Base-by-base conservation (phyloP, 2,888 invertebrate genomes). In the Bembecia ichneumoniformis region DNA sequence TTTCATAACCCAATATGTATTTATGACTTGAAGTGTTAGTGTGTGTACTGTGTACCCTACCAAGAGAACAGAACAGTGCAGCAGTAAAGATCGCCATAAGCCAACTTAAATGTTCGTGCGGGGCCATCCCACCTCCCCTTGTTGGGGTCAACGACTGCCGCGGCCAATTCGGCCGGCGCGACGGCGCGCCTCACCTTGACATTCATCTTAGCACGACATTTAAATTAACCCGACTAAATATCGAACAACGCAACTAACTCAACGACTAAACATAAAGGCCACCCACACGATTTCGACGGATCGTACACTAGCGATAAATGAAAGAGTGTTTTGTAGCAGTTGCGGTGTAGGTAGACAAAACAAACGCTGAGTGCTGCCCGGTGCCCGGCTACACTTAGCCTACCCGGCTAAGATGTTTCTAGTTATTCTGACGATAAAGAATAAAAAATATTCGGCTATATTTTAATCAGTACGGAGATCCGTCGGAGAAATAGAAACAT, bases 151-250 rank as follows among this genome's bases (percentile, higher is more conserved):
- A 78, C 71, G 84, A 81, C 83, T 76, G 72, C 75, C 68, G 73
- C 76, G 72, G 82, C 77, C 82, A 82, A 79, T 83, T 84, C 82
- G 84, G 84, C 80, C 82, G 52, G 53, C 78, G 77, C 82, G 52
- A 52, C 78, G 77, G 81, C 79, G 77, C 77, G 77, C 82, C 84
- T 87, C 83, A 86, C 87, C 86, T 87, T 87, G 87, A 87, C 87
- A 87, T 87, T 87, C 86, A 84, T 87, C 86, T 84, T 78, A 74
- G 70, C 76, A 40, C 47, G 61, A 74, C 74, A 77, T 74, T 77
- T 71, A 76, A 77, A 77, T 76, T 75, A 78, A 81, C 75, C 74
- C 74, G 68, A 67, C 73, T 70, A 68, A 72, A 63, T 75, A 74
- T 66, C 58, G 57, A 72, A 69, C 61, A 59, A 56, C 63, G 58